A percentile compares a stretch with the other conserved stretches of the same genome.
Conservation (phyloP, 2,797 vertebrate genomes). For the Cyprinella venusta region DNA sequence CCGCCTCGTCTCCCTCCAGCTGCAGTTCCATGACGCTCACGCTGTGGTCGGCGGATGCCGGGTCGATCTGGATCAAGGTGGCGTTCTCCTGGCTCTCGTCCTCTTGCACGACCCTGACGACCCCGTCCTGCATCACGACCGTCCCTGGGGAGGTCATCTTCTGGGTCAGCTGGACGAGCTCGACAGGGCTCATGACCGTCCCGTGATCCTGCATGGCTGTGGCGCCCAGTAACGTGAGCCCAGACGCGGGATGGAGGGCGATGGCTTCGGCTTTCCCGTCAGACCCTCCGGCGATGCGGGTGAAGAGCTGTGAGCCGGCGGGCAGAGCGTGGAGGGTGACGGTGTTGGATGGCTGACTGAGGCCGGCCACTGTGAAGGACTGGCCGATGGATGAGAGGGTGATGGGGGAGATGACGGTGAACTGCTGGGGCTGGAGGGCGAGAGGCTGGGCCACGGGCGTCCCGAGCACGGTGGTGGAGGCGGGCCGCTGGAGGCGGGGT, state of each 20-base stretch:
- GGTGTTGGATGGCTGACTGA: conserved; percentile 79
- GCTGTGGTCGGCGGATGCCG: conserved; percentile 75
- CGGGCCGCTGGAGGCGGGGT: conserved; percentile 90
- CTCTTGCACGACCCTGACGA: conserved; percentile 72
- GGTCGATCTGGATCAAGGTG: conserved; percentile 94
- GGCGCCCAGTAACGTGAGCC: conserved; percentile 86
- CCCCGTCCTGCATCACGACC: conserved; percentile 75
- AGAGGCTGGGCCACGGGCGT: conserved; percentile 72
- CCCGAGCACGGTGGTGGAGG: conserved; percentile 87
- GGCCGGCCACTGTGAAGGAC: conserved; percentile 82
- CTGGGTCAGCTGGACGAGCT: conserved; percentile 88
- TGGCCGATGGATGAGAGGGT: conserved; percentile 86
- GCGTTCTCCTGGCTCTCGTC: conserved; percentile 72
- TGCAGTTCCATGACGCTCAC: conserved; percentile 76
- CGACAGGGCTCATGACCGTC: conserved; percentile 86
- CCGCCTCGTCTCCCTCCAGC: conserved; percentile 68
- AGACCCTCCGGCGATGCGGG: conserved; percentile 75
- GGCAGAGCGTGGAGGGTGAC: conserved; percentile 79
- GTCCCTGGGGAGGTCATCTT: conserved; percentile 74
- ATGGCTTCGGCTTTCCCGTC: conserved; percentile 85
- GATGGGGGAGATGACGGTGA: conserved; percentile 93
- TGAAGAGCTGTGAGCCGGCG: conserved; percentile 86
- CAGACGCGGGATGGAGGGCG: conserved; percentile 88
- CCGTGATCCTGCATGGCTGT: conserved; percentile 86
- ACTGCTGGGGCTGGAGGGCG: conserved; percentile 82